Evolutionary conservation across 2,113 vertebrate species (phyloP), one percentile per base, ranked within the genome.

Genomic region (Toxostoma redivivum): DNA sequence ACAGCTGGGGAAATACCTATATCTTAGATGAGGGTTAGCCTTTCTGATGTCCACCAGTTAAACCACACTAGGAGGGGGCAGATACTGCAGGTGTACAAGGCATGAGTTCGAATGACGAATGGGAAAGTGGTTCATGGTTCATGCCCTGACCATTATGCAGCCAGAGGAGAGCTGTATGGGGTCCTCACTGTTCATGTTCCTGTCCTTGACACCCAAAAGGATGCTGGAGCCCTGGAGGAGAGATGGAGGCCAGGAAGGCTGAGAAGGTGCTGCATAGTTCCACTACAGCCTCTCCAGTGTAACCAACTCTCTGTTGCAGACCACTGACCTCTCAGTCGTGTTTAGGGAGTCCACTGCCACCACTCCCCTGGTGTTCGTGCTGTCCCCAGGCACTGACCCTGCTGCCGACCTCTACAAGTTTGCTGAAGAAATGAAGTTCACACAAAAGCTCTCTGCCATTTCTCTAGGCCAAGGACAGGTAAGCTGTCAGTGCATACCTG

Each of bases 401-500:
- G 98, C 99, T 40, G 98, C 98, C 0, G 98, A 99, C 94, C 98
- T 99, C 65, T 99, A 99, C 97, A 99, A 98, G 89, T 99, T 99
- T 97, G 98, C 99, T 27, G 99, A 99, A 88, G 97, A 98, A 94
- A 99, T 99, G 98, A 98, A 98, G 84, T 99, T 99, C 96, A 98
- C 99, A 50, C 98, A 98, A 70, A 99, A 99, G 92, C 97, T 99
- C 42, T 97, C 95, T 33, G 98, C 98, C 92, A 99, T 99, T 96
- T 99, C 99, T 53, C 97, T 99, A 50, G 99, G 99, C 25, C 99
- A 99, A 92, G 99, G 99, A 56, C 99, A 99, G 98, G 99, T 99
- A 71, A 96, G 65, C 50, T 86, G 50, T 61, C 2, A 4, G 35
- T 88, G 69, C 31, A 23, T 3, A 35, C 27, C 57, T 40, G 61